These are phyloP conservation scores for Thunnus maccoyii DNA, from an alignment of 2,113 vertebrate genomes.

Conservation along the genomic window DNA sequence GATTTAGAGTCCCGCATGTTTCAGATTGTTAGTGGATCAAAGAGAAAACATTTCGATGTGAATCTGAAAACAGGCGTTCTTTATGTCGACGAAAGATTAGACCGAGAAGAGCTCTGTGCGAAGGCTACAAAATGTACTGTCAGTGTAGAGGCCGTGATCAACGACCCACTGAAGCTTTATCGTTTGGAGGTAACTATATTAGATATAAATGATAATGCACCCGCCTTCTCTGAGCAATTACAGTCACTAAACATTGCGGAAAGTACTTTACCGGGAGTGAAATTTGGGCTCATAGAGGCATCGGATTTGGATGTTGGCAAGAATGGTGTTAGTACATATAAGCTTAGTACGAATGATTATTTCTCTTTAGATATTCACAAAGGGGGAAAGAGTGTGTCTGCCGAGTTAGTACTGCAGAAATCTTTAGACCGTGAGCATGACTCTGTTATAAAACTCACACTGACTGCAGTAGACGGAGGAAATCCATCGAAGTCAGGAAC, in stretches of 20 bases:
- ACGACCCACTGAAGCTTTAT: conserved; percentile 76
- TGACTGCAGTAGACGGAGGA: conserved; percentile 82
- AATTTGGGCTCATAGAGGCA: conserved; percentile 63
- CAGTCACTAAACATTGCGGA: conserved; percentile 72
- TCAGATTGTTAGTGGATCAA: conserved; percentile 76
- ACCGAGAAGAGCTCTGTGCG: conserved; percentile 38
- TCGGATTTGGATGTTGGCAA: conserved; percentile 71
- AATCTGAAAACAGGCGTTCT: conserved; percentile 81
- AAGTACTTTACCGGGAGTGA: conserved; percentile 54
- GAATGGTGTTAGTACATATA: conserved; percentile 82
- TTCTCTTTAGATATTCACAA: conserved; percentile 78
- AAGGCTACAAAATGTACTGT: conserved; percentile 22
- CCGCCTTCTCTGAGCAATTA: conserved; percentile 61
- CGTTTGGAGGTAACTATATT: conserved; percentile 74
- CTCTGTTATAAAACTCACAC: conserved; percentile 66
- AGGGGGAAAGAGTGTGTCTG: conserved; percentile 82
- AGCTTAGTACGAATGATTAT: conserved; percentile 80
- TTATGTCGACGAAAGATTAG: conserved; percentile 72
- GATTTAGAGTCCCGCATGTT: conserved; percentile 80
- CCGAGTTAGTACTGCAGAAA: conserved; percentile 85
- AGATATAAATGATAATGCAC: conserved; percentile 80
- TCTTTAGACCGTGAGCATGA: conserved; percentile 86
- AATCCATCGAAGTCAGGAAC: conserved; percentile 76
- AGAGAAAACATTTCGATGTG: conserved; percentile 80
- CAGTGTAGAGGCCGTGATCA: conserved; percentile 65